Conservation (phyloP, 2,113 vertebrate genomes). For the Ceratotherium simum region DNA sequence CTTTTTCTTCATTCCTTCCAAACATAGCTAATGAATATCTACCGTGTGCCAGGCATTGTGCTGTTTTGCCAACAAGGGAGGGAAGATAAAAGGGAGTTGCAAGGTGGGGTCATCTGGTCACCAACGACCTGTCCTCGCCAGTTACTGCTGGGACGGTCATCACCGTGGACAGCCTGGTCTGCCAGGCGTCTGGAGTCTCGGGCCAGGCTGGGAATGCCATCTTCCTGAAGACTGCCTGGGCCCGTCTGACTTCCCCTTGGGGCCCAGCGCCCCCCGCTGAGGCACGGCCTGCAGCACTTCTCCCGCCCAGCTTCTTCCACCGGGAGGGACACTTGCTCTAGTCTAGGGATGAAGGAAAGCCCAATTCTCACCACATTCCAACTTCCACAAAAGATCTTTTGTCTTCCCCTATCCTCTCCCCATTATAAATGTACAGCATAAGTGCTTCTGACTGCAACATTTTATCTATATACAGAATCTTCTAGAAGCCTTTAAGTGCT, state of each 20-base stretch:
- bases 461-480: background rate
- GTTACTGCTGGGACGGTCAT: background rate
- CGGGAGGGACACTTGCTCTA: background rate
- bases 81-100: background rate
- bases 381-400: background rate
- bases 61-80: background rate
- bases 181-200: background rate
- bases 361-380: background rate
- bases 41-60: background rate
- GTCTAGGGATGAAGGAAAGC: background rate
- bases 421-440: background rate
- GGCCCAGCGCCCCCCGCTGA: too few species aligned
- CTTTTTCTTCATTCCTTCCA: background rate
- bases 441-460: background rate
- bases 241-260: background rate
- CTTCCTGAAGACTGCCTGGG: background rate
- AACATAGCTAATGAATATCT: background rate
- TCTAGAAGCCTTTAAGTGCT: background rate
- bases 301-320: too few species aligned
- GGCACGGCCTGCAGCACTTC: too few species aligned
- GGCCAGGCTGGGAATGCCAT: too few species aligned
- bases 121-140: background rate
- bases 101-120: background rate
- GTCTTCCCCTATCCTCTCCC: background rate
- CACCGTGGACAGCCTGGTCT: fast-evolving